phyloP scores from a whole-genome alignment of 2,797 vertebrate genomes.

The Selene dorsalis region DNA sequence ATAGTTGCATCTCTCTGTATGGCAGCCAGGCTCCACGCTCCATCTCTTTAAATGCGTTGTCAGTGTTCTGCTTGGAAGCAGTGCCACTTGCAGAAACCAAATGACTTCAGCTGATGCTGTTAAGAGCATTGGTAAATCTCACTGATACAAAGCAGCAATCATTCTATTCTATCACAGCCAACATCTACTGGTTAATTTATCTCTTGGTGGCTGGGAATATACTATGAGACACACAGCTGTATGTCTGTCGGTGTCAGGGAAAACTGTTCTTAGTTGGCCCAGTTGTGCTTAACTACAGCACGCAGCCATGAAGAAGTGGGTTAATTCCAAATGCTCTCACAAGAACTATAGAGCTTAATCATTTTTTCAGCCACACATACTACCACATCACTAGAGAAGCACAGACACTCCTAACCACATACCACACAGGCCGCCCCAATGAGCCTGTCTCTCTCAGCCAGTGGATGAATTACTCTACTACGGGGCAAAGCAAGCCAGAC shows the following conservation, averaged over 20 bases:
- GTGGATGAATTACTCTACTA: conserved; percentile 44
- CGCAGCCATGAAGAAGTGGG: conserved; percentile 41
- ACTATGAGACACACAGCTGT: conserved; percentile 9
- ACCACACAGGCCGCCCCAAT: conserved; percentile 28
- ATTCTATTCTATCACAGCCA: conserved; percentile 42
- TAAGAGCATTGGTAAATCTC: conserved; percentile 30
- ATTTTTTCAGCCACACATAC: conserved; percentile 42
- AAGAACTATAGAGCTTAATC: conserved; percentile 54
- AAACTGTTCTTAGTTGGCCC: conserved; percentile 25
- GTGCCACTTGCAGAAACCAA: conserved; percentile 34
- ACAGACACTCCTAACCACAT: conserved; percentile 22
- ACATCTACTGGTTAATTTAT: conserved; percentile 21
- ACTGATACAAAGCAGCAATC: conserved; percentile 44
- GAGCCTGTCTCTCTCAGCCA: conserved; percentile 41
- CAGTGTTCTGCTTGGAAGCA: conserved; percentile 47
- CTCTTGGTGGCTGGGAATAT: conserved; percentile 23
- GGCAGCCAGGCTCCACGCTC: conserved; percentile 33
- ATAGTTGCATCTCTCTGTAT: conserved; percentile 21
- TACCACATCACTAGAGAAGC: conserved; percentile 32
- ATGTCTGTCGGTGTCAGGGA: conserved; percentile 25
- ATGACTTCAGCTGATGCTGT: conserved; percentile 32
- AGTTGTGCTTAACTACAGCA: conserved; percentile 36
- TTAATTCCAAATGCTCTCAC: conserved; percentile 64
- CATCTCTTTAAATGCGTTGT: conserved; percentile 41
- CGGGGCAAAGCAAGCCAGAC: conserved; percentile 32